These are phyloP conservation scores for Hydrocynus forskahlii DNA, from an alignment of 2,797 vertebrate genomes.

Conservation along the genomic window DNA sequence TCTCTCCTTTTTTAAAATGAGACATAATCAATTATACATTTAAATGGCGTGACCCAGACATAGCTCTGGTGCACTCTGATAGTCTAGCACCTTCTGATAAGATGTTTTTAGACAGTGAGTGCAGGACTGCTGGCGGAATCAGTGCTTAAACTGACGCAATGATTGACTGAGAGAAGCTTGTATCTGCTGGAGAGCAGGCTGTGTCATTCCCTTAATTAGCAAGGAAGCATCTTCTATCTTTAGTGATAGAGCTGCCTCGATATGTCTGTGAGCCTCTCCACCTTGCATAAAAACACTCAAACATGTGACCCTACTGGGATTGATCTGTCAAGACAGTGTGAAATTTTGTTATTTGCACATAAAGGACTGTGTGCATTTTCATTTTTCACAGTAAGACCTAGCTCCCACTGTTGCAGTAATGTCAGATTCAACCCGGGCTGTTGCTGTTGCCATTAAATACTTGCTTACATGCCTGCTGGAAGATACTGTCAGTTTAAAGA, in stretches of 20 bases:
- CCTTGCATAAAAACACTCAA: slow-evolving; percentile 1
- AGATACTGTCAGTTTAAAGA: slow-evolving; percentile 20
- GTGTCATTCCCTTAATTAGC: slow-evolving; percentile 45
- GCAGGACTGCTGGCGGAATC: slow-evolving; percentile 27
- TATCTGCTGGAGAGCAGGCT: slow-evolving; percentile 28
- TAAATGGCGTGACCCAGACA: slow-evolving; percentile 12
- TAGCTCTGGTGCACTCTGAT: not conserved
- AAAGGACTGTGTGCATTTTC: slow-evolving; percentile 1
- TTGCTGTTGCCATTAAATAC: not conserved
- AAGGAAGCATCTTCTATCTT: slow-evolving; percentile 10
- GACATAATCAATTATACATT: slow-evolving; percentile 28
- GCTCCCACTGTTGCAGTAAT: slow-evolving; percentile 12
- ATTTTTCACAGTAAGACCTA: not conserved
- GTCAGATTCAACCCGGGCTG: slow-evolving; percentile 8
- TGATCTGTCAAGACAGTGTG: slow-evolving; percentile 1
- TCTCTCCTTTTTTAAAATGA: slow-evolving; percentile 18
- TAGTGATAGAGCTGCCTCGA: slow-evolving; percentile 16
- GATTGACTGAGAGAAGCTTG: slow-evolving; percentile 39
- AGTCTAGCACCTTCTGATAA: slow-evolving; percentile 23
- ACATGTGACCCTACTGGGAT: not conserved
- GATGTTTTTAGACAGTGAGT: slow-evolving; percentile 24
- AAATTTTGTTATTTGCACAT: slow-evolving; percentile 30
- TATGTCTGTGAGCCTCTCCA: slow-evolving; percentile 7
- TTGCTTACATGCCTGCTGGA: not conserved
- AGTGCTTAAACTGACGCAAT: slow-evolving; percentile 20